Percentiles rank a stretch among this genome's conserved stretches.
Evolutionary conservation across 1,140 invertebrate genomes (phyloP).

Genomic region (Hyles euphorbiae): DNA sequence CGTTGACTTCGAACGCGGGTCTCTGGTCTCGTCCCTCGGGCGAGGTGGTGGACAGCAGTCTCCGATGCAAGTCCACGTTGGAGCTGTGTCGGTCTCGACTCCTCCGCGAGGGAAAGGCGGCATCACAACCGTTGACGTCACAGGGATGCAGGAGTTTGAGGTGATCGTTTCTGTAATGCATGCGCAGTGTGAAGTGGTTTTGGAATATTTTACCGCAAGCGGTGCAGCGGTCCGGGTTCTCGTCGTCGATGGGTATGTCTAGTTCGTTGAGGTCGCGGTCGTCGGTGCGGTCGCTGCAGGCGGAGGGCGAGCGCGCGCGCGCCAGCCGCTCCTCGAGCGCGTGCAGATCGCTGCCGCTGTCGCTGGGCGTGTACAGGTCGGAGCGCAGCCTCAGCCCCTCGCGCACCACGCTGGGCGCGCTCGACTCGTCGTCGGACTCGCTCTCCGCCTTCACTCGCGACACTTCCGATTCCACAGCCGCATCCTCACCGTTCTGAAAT

Average conservation of each 20-base stretch:
- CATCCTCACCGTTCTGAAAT: conserved; percentile 64
- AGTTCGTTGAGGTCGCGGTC: conserved; percentile 80
- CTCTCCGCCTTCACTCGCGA: conserved; percentile 63
- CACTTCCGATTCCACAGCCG: conserved; percentile 55
- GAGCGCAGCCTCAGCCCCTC: conserved; percentile 69
- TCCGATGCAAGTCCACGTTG: conserved; percentile 91
- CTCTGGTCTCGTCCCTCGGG: conserved; percentile 72
- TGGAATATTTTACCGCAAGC: conserved; percentile 95
- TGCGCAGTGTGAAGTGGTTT: conserved; percentile 93
- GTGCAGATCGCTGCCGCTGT: conserved; percentile 68
- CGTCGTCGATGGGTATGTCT: conserved; percentile 86
- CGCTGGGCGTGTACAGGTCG: conserved; percentile 70
- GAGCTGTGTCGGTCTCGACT: conserved; percentile 94
- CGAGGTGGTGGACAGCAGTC: conserved; percentile 85
- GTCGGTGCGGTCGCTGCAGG: conserved; percentile 73
- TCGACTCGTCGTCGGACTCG: conserved; percentile 67
- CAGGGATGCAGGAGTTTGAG: conserved; percentile 94
- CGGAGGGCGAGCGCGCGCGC: conserved; percentile 74
- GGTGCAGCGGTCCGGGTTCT: conserved; percentile 89
- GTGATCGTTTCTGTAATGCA: conserved; percentile 95
- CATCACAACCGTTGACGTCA: conserved; percentile 93
- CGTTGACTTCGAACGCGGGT: conserved; percentile 81
- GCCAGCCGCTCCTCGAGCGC: conserved; percentile 59
- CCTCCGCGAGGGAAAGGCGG: conserved; percentile 93
- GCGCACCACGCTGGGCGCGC: conserved; percentile 61